A percentile compares a stretch with the other conserved stretches of the same genome.
These are phyloP conservation scores for Bombylius major DNA, from an alignment of 2,888 invertebrate species.

Conservation along the genomic window DNA sequence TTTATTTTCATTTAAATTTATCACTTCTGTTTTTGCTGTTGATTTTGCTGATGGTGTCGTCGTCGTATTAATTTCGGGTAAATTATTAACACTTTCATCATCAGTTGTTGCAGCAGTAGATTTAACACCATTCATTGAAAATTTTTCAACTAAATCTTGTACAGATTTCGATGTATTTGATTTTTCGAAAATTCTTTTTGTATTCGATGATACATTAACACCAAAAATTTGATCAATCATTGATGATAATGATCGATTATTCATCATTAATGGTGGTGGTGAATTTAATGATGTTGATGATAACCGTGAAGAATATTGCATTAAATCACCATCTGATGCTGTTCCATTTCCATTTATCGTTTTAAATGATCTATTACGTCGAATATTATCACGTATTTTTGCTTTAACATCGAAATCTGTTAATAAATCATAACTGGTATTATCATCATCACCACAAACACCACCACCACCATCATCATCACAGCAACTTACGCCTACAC, in stretches of 20 bases:
- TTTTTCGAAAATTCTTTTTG: constrained; percentile 2
- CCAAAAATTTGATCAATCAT: constrained; percentile 11
- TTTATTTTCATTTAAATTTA: background rate
- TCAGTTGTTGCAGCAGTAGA: constrained; percentile 4
- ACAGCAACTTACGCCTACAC: too few relatives aligned
- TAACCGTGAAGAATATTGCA: background rate
- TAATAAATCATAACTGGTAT: background rate
- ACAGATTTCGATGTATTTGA: constrained; percentile 13
- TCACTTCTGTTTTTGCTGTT: background rate
- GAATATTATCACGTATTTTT: constrained; percentile 15
- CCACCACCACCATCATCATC: too few relatives aligned
- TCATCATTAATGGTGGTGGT: constrained; percentile 6
- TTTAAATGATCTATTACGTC: constrained; percentile 18
- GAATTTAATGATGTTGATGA: background rate
- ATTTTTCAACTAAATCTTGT: constrained; percentile 14
- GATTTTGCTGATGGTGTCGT: too few relatives aligned
- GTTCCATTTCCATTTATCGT: constrained; percentile 8
- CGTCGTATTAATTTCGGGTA: too few relatives aligned
- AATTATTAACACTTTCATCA: background rate
- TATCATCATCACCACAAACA: too few relatives aligned
- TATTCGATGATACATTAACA: background rate
- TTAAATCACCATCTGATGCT: background rate
- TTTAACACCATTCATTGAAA: constrained; percentile 11
- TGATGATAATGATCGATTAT: constrained; percentile 8
- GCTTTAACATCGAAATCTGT: constrained; percentile 1